These are phyloP conservation scores for Aphrocallistes beatrix DNA, from an alignment of 37 sponge, comb jelly and placozoan genomes.

Conservation along the genomic window DNA sequence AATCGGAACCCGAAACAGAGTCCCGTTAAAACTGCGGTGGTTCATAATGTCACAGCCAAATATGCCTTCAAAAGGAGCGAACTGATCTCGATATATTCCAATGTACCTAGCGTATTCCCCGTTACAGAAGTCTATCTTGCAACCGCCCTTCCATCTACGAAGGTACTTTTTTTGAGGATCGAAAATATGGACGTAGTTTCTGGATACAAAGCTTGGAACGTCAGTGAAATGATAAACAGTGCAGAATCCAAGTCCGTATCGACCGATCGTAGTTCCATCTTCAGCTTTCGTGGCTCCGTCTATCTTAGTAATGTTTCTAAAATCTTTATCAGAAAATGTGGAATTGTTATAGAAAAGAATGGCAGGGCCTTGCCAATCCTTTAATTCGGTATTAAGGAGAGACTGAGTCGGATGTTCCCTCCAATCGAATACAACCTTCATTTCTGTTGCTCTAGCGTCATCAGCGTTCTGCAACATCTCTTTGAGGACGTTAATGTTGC, in stretches of 20 bases:
- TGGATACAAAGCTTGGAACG: constrained; percentile 63
- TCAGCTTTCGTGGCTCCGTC: constrained; percentile 57
- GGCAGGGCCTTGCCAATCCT: constrained; percentile 74
- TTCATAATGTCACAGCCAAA: constrained; percentile 43
- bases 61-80: constrained; percentile 44
- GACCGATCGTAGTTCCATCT: constrained; percentile 56
- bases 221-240: constrained; percentile 62
- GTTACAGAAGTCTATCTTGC: constrained; percentile 44
- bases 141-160: neutral
- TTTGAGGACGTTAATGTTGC: constrained; percentile 54
- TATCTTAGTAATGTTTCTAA: constrained; percentile 52
- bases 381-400: constrained; percentile 35
- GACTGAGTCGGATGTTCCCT: constrained; percentile 16
- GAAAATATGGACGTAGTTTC: constrained; percentile 47
- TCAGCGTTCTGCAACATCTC: constrained; percentile 84
- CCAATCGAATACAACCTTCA: constrained; percentile 75
- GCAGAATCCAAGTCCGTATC: constrained; percentile 76
- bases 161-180: constrained; percentile 56
- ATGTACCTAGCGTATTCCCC: constrained; percentile 34
- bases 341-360: constrained; percentile 52
- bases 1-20: constrained; percentile 64
- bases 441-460: constrained; percentile 63
- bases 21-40: constrained; percentile 42
- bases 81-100: constrained; percentile 36
- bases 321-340: constrained; percentile 49